phyloP scores from a whole-genome alignment of 2,888 invertebrate species.

The Trachelus iudaicus region DNA sequence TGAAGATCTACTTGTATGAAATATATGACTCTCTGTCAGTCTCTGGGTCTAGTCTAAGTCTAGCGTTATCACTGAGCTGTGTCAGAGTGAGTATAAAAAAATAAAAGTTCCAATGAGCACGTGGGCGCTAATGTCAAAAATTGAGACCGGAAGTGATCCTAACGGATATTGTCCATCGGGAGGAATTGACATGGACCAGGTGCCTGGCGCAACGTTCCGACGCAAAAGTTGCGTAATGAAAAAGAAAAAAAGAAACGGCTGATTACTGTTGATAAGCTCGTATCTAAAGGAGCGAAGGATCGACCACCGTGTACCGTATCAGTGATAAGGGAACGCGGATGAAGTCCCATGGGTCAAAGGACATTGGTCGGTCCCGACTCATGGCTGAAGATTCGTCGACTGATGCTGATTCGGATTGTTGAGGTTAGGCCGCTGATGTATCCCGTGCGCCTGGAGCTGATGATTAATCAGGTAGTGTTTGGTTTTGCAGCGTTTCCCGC shows the following conservation, averaged over 20 bases:
- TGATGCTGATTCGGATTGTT: constrained; percentile 49
- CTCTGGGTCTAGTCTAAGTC: background rate
- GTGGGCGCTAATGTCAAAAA: background rate
- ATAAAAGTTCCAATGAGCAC: background rate
- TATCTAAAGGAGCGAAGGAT: background rate
- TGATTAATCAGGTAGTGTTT: constrained; percentile 82
- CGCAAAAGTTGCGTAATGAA: background rate
- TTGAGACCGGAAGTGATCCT: background rate
- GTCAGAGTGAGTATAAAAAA: background rate
- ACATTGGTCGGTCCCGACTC: background rate
- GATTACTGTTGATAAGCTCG: background rate
- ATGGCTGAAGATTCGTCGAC: constrained; percentile 19
- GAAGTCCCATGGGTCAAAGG: background rate
- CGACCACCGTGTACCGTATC: background rate
- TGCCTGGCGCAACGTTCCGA: background rate
- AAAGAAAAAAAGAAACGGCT: background rate
- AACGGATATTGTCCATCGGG: background rate
- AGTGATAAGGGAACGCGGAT: background rate
- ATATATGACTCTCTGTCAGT: background rate
- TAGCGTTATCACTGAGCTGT: background rate
- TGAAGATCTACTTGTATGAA: background rate
- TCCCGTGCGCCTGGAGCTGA: constrained; percentile 80
- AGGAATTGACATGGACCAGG: background rate
- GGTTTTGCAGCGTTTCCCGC: constrained; percentile 81
- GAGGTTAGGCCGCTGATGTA: constrained; percentile 74